phyloP scores from a whole-genome alignment of 2,113 vertebrate genomes.

The Ictalurus furcatus region DNA sequence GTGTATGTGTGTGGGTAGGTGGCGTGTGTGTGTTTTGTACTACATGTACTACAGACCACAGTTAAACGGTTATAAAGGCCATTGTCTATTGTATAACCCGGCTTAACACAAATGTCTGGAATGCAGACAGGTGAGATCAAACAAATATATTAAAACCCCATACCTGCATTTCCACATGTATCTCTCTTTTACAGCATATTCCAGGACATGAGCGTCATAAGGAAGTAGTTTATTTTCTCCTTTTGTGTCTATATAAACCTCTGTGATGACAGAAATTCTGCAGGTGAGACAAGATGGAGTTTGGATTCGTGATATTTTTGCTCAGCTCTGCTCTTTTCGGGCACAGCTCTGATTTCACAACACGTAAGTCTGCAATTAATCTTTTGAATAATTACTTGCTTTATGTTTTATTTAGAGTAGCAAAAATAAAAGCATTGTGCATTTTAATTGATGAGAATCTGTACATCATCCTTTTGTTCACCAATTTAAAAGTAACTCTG shows the following conservation, averaged over 20 bases:
- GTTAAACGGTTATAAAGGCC: neutral
- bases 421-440: neutral
- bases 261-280: neutral
- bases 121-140: neutral
- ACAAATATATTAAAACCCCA: neutral
- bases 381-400: neutral
- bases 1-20: too few species aligned
- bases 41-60: neutral
- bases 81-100: neutral
- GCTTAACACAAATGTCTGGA: neutral
- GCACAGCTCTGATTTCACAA: neutral
- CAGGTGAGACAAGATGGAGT: conserved; percentile 7
- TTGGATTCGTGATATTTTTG: conserved; percentile 26
- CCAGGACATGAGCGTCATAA: neutral
- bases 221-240: neutral
- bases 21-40: neutral
- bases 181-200: neutral
- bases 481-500: neutral
- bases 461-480: neutral
- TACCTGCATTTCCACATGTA: neutral
- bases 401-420: neutral
- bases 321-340: conserved; percentile 15
- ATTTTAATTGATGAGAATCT: neutral
- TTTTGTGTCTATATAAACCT: neutral
- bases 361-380: neutral